Percentiles rank a stretch among this genome's conserved stretches.
These are phyloP conservation scores for Montifringilla adamsi DNA, from an alignment of 2,113 vertebrate species.

Conservation along the genomic window DNA sequence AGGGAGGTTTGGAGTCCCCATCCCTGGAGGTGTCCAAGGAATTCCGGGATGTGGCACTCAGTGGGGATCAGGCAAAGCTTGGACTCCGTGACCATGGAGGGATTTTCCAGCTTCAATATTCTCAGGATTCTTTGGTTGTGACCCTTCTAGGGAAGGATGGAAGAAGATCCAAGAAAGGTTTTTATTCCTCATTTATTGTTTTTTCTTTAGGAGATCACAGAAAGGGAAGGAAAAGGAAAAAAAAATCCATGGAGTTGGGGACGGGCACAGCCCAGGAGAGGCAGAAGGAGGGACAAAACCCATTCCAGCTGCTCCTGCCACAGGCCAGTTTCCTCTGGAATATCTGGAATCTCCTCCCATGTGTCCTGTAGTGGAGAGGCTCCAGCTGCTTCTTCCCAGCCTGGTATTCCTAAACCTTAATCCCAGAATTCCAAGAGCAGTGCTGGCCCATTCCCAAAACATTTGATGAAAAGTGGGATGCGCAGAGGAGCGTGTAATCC, in stretches of 20 bases:
- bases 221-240: not conserved
- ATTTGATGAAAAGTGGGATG: not conserved
- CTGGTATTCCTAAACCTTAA: no score
- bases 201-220: not conserved
- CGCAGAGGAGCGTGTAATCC: not conserved
- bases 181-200: not conserved
- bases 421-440: not conserved
- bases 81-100: accelerated
- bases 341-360: not conserved
- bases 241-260: not conserved
- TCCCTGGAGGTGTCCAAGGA: not conserved
- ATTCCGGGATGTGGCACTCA: not conserved
- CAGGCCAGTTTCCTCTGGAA: not conserved
- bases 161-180: not conserved
- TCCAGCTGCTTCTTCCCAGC: not conserved
- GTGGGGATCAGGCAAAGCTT: accelerated
- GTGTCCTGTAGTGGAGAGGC: not conserved
- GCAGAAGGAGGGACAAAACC: not conserved
- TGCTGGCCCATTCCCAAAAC: not conserved
- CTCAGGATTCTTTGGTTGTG: not conserved
- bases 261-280: accelerated
- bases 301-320: not conserved
- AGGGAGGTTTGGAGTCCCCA: not conserved
- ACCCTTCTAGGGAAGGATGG: not conserved
- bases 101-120: not conserved